phyloP scores from a whole-genome alignment of 1,140 invertebrate species.

The Centruroides vittatus region DNA sequence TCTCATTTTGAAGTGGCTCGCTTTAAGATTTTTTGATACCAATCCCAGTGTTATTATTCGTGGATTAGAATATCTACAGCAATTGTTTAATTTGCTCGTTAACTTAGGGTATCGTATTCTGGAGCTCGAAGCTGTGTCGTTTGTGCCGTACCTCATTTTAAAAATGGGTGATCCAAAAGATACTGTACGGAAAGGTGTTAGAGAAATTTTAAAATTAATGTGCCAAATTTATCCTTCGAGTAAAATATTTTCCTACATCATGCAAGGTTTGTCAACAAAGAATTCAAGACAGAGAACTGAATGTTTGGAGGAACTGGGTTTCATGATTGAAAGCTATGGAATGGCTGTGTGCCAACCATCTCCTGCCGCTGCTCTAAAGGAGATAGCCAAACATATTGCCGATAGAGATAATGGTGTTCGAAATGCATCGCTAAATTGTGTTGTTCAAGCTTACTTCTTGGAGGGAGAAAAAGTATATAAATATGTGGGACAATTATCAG shows the following conservation, averaged over 20 bases:
- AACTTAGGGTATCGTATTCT: slow-evolving; percentile 68
- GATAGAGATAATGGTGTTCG: slow-evolving; percentile 93
- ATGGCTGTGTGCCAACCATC: slow-evolving; percentile 66
- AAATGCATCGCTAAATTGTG: slow-evolving; percentile 86
- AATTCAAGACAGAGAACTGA: slow-evolving; percentile 91
- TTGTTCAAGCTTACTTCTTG: slow-evolving; percentile 77
- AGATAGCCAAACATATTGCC: slow-evolving; percentile 84
- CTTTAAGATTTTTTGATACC: slow-evolving; percentile 91
- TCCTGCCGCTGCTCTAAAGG: slow-evolving; percentile 63
- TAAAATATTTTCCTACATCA: slow-evolving; percentile 76
- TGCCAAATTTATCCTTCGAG: slow-evolving; percentile 71
- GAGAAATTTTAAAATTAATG: slow-evolving; percentile 69
- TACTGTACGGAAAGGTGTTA: slow-evolving; percentile 72
- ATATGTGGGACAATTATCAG: slow-evolving; percentile 76
- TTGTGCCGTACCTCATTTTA: slow-evolving; percentile 83
- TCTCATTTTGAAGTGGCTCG: slow-evolving; percentile 91
- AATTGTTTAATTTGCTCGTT: slow-evolving; percentile 63
- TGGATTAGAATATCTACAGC: slow-evolving; percentile 77
- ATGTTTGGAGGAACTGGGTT: slow-evolving; percentile 80
- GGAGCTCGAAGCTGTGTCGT: slow-evolving; percentile 81
- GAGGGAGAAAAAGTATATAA: slow-evolving; percentile 84
- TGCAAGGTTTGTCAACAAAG: slow-evolving; percentile 92
- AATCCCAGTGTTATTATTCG: slow-evolving; percentile 93
- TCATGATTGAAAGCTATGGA: slow-evolving; percentile 72
- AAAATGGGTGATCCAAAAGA: slow-evolving; percentile 97